Evolutionary conservation across 2,888 invertebrate species (phyloP).

Genomic region (Sialis lutaria): DNA sequence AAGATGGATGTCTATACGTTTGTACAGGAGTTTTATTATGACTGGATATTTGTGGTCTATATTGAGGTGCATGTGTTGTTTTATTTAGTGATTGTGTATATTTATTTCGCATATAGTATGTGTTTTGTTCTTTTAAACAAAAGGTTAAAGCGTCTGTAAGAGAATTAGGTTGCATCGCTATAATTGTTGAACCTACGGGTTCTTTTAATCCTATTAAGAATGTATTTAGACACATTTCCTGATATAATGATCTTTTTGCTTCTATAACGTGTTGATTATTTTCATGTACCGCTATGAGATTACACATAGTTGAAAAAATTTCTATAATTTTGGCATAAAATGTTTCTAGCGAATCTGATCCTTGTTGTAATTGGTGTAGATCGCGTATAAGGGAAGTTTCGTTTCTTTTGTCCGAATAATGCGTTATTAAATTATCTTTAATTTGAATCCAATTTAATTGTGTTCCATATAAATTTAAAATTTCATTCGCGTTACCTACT

Average conservation of each 20-base stretch:
- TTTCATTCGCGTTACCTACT: no score
- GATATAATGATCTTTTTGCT: conserved; percentile 9
- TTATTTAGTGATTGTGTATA: neutral
- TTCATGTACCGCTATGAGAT: conserved; percentile 11
- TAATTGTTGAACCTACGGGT: conserved; percentile 11
- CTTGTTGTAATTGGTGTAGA: no score
- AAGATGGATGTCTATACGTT: no score
- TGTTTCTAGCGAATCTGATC: no score
- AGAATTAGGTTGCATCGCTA: conserved; percentile 11
- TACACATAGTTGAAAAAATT: conserved; percentile 8
- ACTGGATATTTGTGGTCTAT: neutral
- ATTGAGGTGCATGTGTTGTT: neutral
- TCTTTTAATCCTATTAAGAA: conserved; percentile 11
- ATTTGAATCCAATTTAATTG: no score
- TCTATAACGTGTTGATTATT: conserved; percentile 8
- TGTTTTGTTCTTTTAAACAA: conserved; percentile 9
- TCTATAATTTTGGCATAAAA: neutral
- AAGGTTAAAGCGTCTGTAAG: conserved; percentile 9
- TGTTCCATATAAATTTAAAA: no score
- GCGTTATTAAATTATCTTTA: no score
- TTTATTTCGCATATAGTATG: neutral
- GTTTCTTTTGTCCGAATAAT: no score
- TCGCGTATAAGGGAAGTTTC: no score
- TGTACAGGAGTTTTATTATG: no score
- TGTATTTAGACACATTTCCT: conserved; percentile 12